A percentile compares a stretch with the other conserved stretches of the same genome.
These are phyloP conservation scores for Brienomyrus longianalis DNA, from an alignment of 2,113 vertebrate genomes.

Conservation along the genomic window DNA sequence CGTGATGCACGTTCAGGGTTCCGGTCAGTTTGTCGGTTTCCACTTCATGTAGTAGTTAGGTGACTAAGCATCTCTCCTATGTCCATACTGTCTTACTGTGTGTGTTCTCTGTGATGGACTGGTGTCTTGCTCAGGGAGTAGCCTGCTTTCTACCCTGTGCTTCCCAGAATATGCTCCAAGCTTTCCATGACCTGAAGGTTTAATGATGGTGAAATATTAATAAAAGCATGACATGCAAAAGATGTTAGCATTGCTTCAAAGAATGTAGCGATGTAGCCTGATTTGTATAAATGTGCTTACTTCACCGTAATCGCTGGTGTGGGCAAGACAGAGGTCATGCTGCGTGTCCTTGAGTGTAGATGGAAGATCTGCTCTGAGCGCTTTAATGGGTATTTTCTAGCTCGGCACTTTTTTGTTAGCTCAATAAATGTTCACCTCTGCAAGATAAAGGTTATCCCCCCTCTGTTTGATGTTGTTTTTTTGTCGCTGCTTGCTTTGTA, in stretches of 20 bases:
- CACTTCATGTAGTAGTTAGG: not conserved
- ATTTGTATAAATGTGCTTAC: not conserved
- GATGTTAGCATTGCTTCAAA: not conserved
- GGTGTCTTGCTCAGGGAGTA: not conserved
- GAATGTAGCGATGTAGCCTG: not conserved
- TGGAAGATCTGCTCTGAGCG: not conserved
- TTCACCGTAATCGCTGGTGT: not conserved
- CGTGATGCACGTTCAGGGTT: not conserved
- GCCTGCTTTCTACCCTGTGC: not conserved
- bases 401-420: not conserved
- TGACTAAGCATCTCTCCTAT: not conserved
- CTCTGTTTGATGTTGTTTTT: not conserved
- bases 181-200: not conserved
- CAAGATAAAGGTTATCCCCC: conserved; percentile 8
- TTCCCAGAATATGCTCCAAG: not conserved
- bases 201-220: not conserved
- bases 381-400: not conserved
- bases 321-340: not conserved
- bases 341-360: not conserved
- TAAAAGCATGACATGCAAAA: not conserved
- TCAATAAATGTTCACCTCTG: conserved; percentile 13
- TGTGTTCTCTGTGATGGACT: not conserved
- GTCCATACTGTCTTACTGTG: not conserved
- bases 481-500: not conserved
- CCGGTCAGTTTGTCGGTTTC: not conserved